Base-by-base conservation (phyloP, 2,888 invertebrate genomes). In the Idaea aversata region DNA sequence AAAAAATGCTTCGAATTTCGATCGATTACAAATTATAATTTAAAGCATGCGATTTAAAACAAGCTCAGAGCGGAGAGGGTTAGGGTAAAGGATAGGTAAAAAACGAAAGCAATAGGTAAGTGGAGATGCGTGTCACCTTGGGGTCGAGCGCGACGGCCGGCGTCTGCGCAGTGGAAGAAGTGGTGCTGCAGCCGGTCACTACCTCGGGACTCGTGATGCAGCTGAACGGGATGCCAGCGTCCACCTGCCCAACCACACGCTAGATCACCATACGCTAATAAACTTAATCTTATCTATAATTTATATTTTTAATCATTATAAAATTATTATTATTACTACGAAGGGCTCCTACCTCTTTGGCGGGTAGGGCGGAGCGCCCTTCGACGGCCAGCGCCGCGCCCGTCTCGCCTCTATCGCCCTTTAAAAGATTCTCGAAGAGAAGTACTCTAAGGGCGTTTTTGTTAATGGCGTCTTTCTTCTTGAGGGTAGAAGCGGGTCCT, bases 141-240 rank as follows among this genome's bases (percentile, higher is more conserved):
- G 86, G 81, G 72, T 93, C 92, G 67, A 87, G 81, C 63, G 87
- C 83, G 74, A 85, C 82, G 25, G 88, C 79, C 15, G 88, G 71
- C 7, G 47, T 10, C 73, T 84, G 88, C 58, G 86, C 72, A 58
- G 86, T 77, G 64, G 91, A 86, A 47, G 91, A 77, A 59, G 91
- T 90, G 68, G 90, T 89, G 84, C 86, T 88, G 87, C 91, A 90
- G 77, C 88, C 88, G 72, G 88, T 76, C 83, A 90, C 91, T 75
- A 91, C 92, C 87, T 91, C 92, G 66, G 92, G 90, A 66, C 88
- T 90, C 77, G 92, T 91, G 90, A 93, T 92, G 90, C 92, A 92
- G 85, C 88, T 91, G 84, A 92, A 93, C 81, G 92, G 89, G 81
- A 93, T 91, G 71, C 91, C 89, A 67, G 92, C 86, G 80, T 93